Percentiles rank a stretch among this genome's conserved stretches.
These are phyloP conservation scores for Zaprionus obscuricornis DNA, from an alignment of 2,888 invertebrate species.

Conservation along the genomic window DNA sequence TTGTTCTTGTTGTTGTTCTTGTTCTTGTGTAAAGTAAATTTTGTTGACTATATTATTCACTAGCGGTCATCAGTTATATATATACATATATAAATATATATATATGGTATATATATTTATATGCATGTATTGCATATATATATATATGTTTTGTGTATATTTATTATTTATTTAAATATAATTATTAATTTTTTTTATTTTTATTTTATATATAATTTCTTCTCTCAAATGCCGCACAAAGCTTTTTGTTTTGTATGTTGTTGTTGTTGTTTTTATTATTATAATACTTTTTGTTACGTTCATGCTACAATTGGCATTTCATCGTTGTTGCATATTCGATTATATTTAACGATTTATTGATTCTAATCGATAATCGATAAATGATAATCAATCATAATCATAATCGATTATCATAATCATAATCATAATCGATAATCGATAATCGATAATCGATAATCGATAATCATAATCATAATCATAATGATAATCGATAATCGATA, in stretches of 20 bases:
- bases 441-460: constrained; percentile 42
- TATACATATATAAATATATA: neutral
- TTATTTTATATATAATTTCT: too few relatives aligned
- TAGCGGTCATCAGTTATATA: constrained; percentile 21
- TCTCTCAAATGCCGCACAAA: constrained; percentile 22
- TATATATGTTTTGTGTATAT: neutral
- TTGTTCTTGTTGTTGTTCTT: too few relatives aligned
- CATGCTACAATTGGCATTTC: constrained; percentile 46
- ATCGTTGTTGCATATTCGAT: constrained; percentile 29
- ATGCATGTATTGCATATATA: neutral
- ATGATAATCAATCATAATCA: too few relatives aligned
- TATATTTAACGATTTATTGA: constrained; percentile 50
- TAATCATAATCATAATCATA: constrained; percentile 53
- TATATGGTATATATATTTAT: neutral
- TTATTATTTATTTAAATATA: constrained; percentile 5
- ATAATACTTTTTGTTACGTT: constrained; percentile 47
- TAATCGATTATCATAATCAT: too few relatives aligned
- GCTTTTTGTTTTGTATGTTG: constrained; percentile 7
- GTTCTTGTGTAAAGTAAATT: constrained; percentile 55
- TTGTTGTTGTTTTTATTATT: too few relatives aligned
- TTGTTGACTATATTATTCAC: constrained; percentile 59
- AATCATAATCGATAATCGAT: too few relatives aligned
- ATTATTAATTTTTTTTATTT: constrained; percentile 3
- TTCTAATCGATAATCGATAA: constrained; percentile 57
- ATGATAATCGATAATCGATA: constrained; percentile 55